These are phyloP conservation scores for Boloria selene DNA, from an alignment of 2,888 invertebrate genomes.

Conservation along the genomic window DNA sequence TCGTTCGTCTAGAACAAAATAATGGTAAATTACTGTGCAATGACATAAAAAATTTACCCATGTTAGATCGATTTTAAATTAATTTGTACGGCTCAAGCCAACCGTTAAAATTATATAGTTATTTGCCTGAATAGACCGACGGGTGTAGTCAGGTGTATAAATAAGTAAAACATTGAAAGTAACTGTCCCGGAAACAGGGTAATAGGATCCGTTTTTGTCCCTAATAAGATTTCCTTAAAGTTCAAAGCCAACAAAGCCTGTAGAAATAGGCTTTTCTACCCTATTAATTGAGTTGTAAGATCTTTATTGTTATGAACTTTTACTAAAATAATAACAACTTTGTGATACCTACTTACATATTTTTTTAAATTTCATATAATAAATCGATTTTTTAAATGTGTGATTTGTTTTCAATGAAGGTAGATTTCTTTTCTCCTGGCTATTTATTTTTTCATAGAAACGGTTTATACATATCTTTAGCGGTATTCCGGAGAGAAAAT, in stretches of 20 bases:
- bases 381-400: too few relatives aligned
- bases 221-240: constrained; percentile 69
- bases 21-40: constrained; percentile 14
- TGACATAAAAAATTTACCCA: constrained; percentile 21
- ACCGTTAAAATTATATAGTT: constrained; percentile 38
- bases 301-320: background rate
- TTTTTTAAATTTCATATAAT: too few relatives aligned
- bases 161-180: constrained; percentile 49
- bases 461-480: too few relatives aligned
- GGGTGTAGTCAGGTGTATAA: constrained; percentile 68
- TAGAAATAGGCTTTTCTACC: constrained; percentile 10
- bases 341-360: too few relatives aligned
- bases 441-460: too few relatives aligned
- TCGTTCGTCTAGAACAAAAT: constrained; percentile 19
- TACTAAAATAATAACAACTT: background rate
- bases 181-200: constrained; percentile 45
- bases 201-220: constrained; percentile 68
- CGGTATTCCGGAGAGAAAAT: too few relatives aligned
- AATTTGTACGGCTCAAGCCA: constrained; percentile 35
- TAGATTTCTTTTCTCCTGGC: too few relatives aligned
- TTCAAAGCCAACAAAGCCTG: constrained; percentile 50
- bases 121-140: constrained; percentile 37
- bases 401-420: too few relatives aligned
- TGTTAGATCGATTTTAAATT: constrained; percentile 30
- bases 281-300: constrained; percentile 19